Base-by-base conservation (phyloP, 2,113 vertebrate genomes). In the Phrynosoma blainvillii region DNA sequence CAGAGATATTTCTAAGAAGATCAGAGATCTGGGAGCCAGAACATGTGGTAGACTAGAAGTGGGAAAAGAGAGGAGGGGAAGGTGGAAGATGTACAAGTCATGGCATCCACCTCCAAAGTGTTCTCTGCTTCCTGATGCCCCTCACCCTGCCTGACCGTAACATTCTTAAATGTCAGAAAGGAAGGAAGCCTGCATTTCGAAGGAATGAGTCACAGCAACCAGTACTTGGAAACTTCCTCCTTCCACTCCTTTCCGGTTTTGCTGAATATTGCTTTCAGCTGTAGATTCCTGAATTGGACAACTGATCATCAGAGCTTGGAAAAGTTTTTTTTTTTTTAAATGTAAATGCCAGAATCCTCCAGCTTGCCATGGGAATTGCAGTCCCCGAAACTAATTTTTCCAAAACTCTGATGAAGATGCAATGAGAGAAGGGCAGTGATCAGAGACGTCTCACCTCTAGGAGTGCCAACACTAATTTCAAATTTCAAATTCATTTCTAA, bases 151-250 rank as follows among this genome's bases (percentile, higher is more conserved):
- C 42, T 82, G 73, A 76, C 42, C 79, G 27, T 2, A 2, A 68
- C 73, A 52, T 76, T 82, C 86, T 76, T 66, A 30, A 87, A 11
- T 2, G 40, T 65, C 12, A 30, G 59, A 82, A 87, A 76, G 86
- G 86, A 87, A 87, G 86, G 86, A 87, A 87, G 86, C n/a, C 73
- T 16, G 36, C 79, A 87, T 87, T 82, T 75, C 56, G 82, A 74
- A 82, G 79, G 79, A 66, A 82, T 87, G 86, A 87, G 79, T 87
- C 86, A 87, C 71, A 66, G 56, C 14, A n/a, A 71, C 40, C 59
- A 75, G 3, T 36, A 16, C 47, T 27, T 7, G 74, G 73, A 85
- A 85, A 66, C 86, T 75, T 87, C 56, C 86, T 47, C 79, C 40
- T 82, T 87, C 80, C 59, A 65, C 40, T 40, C 79, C 71, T 47